Conservation (phyloP, 2,797 vertebrate species). For the Serranus cabrilla region DNA sequence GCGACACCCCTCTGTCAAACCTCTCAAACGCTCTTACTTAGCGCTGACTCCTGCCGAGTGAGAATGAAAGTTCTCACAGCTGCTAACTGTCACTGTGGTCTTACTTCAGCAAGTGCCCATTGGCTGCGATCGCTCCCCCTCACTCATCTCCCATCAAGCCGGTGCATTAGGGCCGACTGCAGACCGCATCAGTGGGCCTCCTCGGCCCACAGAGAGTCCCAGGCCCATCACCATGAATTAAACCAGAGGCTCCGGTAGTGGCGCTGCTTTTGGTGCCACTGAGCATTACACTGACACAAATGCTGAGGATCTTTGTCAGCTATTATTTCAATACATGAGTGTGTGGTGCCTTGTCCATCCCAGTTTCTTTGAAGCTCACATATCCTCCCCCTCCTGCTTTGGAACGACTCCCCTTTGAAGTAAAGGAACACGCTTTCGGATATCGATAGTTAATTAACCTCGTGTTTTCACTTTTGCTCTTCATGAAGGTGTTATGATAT, state of each 20-base stretch:
- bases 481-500: conserved; percentile 12
- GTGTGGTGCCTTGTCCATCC: conserved; percentile 78
- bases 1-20: conserved; percentile 79
- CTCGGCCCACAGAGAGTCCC: conserved; percentile 77
- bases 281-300: conserved; percentile 82
- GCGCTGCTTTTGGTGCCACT: conserved; percentile 84
- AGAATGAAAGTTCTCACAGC: conserved; percentile 82
- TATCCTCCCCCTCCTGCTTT: conserved; percentile 54
- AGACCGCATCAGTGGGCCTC: conserved; percentile 76
- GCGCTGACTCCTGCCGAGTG: conserved; percentile 67
- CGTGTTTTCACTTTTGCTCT: conserved; percentile 24
- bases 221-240: conserved; percentile 83
- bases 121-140: conserved; percentile 67
- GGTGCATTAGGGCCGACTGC: conserved; percentile 77
- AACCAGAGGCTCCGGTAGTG: conserved; percentile 77
- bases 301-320: conserved; percentile 87
- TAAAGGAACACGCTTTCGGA: conserved; percentile 24
- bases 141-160: conserved; percentile 76
- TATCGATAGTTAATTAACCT: conserved; percentile 54
- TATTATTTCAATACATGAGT: conserved; percentile 85
- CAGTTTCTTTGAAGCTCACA: conserved; percentile 65
- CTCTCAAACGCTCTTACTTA: conserved; percentile 68
- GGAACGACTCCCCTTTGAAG: conserved; percentile 57
- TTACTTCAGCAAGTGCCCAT: conserved; percentile 79
- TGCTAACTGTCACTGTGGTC: conserved; percentile 83